Percentiles rank a stretch among this genome's conserved stretches.
These are phyloP conservation scores for Umimayanthus kanabou DNA, from an alignment of 92 coral and sea anemone species.

Conservation along the genomic window DNA sequence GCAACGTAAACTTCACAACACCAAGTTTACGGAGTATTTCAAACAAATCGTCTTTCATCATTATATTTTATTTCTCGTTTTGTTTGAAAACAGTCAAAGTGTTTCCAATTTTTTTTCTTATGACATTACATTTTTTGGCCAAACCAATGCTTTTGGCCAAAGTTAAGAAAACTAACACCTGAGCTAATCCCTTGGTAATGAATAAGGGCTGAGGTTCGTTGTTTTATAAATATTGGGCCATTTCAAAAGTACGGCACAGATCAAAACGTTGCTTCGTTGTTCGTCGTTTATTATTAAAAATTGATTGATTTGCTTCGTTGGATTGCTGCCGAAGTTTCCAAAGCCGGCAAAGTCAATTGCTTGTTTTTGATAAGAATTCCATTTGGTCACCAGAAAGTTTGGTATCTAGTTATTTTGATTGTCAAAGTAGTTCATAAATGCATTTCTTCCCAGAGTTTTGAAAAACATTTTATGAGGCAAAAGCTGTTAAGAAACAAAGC, in stretches of 20 bases:
- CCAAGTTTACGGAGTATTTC: background rate
- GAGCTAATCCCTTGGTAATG: background rate
- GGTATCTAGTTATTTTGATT: background rate
- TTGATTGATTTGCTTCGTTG: background rate
- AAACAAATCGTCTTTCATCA: background rate
- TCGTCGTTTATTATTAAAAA: background rate
- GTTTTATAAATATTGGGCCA: background rate
- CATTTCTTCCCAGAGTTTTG: background rate
- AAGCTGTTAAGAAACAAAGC: background rate
- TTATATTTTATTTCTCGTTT: background rate
- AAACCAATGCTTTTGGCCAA: background rate
- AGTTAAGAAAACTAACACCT: background rate
- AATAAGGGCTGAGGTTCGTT: too few relatives aligned
- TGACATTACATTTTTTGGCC: background rate
- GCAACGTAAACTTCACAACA: background rate
- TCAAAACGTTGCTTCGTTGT: background rate
- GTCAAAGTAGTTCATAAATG: background rate
- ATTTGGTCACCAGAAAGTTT: background rate
- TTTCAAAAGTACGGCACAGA: background rate
- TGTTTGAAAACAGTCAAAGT: background rate
- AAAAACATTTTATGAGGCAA: background rate
- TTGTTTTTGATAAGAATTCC: background rate
- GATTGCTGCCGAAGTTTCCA: too few relatives aligned
- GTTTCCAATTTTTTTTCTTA: background rate
- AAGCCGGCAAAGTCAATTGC: background rate